A percentile compares a stretch with the other conserved stretches of the same genome.
Evolutionary conservation across 2,113 vertebrate genomes (phyloP).

Genomic region (Dipodomys spectabilis): DNA sequence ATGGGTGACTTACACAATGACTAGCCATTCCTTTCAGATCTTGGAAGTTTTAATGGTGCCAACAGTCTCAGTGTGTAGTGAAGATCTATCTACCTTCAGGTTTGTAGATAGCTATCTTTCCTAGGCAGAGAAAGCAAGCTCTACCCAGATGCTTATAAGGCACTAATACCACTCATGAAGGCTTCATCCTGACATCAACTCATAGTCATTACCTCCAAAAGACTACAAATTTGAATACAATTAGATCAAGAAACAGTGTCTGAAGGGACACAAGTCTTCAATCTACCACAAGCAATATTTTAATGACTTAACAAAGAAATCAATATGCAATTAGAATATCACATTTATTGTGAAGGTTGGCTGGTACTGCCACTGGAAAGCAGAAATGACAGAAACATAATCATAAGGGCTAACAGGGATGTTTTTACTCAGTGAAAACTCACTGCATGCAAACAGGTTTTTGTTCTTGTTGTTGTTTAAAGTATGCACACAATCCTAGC

Average conservation of each 20-base stretch:
- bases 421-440: too few relatives aligned
- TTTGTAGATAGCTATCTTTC: background rate
- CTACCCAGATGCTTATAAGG: background rate
- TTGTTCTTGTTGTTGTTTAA: too few relatives aligned
- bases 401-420: background rate
- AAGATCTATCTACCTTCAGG: background rate
- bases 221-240: background rate
- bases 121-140: background rate
- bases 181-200: background rate
- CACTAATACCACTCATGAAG: background rate
- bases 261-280: background rate
- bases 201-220: background rate
- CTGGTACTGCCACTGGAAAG: background rate
- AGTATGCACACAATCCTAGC: too few relatives aligned
- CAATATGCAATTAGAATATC: background rate
- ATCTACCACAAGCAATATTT: background rate
- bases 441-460: too few relatives aligned
- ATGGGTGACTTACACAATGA: background rate
- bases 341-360: background rate
- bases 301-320: background rate
- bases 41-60: background rate
- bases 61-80: background rate
- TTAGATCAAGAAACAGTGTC: background rate
- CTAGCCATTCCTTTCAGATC: background rate
- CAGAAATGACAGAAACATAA: background rate